phyloP scores from a whole-genome alignment of 2,797 vertebrate species.

The Neostethus bicornis region DNA sequence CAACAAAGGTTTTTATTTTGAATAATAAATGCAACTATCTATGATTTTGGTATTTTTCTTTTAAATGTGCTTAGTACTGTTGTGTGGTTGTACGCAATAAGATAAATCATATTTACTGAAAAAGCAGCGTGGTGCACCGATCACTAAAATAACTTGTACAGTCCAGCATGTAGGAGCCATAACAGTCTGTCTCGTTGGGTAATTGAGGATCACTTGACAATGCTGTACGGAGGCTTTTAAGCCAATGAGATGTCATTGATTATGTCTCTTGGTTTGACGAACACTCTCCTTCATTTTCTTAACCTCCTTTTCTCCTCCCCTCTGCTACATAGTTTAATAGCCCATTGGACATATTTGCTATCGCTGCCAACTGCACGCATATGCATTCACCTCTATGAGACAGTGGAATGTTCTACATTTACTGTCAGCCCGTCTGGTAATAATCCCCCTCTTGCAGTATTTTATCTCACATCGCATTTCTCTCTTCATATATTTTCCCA shows the following conservation, averaged over 20 bases:
- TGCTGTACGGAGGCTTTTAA: conserved; percentile 72
- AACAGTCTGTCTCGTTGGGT: conserved; percentile 52
- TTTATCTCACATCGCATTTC: conserved; percentile 53
- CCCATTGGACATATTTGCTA: conserved; percentile 50
- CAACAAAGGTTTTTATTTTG: too few relatives aligned
- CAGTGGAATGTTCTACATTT: conserved; percentile 67
- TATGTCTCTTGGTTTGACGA: conserved; percentile 57
- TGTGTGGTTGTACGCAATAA: conserved; percentile 13
- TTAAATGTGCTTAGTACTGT: not conserved
- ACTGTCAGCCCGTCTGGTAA: conserved; percentile 57
- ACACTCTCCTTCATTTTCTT: conserved; percentile 40
- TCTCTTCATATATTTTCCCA: conserved; percentile 36
- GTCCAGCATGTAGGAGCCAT: conserved; percentile 46
- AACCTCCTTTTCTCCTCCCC: conserved; percentile 47
- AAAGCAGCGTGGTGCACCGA: conserved; percentile 27
- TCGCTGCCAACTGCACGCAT: conserved; percentile 45
- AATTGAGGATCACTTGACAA: conserved; percentile 76
- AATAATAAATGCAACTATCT: too few relatives aligned
- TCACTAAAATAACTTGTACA: conserved; percentile 40
- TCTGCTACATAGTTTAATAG: conserved; percentile 54
- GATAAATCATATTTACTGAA: conserved; percentile 41
- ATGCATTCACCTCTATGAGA: conserved; percentile 52
- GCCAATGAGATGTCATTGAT: conserved; percentile 79
- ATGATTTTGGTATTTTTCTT: too few relatives aligned
- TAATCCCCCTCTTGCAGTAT: conserved; percentile 60